phyloP scores from a whole-genome alignment of 2,888 invertebrate species.

The Myopa testacea region DNA sequence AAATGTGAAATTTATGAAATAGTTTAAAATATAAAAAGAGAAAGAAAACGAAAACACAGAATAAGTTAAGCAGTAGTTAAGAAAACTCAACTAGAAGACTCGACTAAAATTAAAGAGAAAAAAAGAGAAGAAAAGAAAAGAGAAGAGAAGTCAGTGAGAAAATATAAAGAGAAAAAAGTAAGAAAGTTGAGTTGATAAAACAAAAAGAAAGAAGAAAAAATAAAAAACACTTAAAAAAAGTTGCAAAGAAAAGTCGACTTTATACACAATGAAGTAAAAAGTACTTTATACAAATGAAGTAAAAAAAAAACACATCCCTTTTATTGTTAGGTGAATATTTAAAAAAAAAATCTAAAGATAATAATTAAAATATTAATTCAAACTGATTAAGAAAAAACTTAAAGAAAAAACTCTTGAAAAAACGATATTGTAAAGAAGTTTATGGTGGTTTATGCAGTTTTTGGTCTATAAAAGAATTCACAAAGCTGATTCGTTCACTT shows the following conservation, averaged over 20 bases:
- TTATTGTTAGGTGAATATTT: neutral
- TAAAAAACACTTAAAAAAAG: conserved; percentile 20
- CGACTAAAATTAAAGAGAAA: too few relatives aligned
- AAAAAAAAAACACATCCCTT: conserved; percentile 32
- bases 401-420: neutral
- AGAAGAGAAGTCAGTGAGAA: neutral
- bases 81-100: too few relatives aligned
- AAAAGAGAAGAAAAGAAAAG: too few relatives aligned
- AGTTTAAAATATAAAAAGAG: conserved; percentile 16
- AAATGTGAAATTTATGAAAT: conserved; percentile 34
- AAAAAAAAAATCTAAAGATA: conserved; percentile 7
- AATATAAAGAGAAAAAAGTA: neutral
- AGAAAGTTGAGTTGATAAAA: neutral
- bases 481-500: neutral
- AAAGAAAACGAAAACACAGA: neutral
- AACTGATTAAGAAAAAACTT: conserved; percentile 18
- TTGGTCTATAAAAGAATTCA: neutral
- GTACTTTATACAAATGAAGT: too few relatives aligned
- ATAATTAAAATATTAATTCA: conserved; percentile 6
- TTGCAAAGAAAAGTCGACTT: conserved; percentile 29
- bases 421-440: neutral
- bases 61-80: too few relatives aligned
- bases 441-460: conserved; percentile 4
- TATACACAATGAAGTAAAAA: conserved; percentile 41
- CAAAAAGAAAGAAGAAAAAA: conserved; percentile 30